phyloP scores from a whole-genome alignment of 1,140 invertebrate species.

The Cydia pomonella region DNA sequence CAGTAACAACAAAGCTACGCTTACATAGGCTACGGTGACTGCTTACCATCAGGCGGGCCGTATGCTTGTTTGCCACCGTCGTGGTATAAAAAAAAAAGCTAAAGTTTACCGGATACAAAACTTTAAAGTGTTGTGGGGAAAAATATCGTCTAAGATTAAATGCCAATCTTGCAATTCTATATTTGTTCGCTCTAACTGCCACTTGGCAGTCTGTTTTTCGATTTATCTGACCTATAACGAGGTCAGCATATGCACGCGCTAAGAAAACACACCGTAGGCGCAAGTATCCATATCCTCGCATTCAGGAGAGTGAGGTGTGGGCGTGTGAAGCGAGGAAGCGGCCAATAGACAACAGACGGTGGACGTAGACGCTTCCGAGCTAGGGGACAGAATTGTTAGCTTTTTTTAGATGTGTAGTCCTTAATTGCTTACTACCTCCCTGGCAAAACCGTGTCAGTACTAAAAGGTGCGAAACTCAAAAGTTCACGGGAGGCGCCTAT shows the following conservation, averaged over 20 bases:
- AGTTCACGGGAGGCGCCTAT: too few species aligned
- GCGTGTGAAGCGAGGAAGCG: constrained; percentile 49
- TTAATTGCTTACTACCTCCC: not conserved
- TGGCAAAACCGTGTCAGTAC: too few species aligned
- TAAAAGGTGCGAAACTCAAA: not conserved
- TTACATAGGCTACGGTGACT: too few species aligned
- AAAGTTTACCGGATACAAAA: too few species aligned
- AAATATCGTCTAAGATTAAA: too few species aligned
- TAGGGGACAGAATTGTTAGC: constrained; percentile 17
- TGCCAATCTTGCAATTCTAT: not conserved
- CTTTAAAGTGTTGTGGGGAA: too few species aligned
- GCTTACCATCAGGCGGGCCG: too few species aligned
- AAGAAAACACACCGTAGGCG: constrained; percentile 27
- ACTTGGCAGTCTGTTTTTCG: not conserved
- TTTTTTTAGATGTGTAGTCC: constrained; percentile 4
- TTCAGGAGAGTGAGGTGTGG: constrained; percentile 49
- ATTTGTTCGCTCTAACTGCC: not conserved
- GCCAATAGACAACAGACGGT: constrained; percentile 37
- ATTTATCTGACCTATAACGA: constrained; percentile 1
- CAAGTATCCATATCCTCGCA: constrained; percentile 35
- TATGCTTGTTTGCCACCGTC: too few species aligned
- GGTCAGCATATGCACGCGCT: not conserved
- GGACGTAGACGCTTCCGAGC: constrained; percentile 7
- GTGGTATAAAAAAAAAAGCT: too few species aligned
- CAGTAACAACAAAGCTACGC: too few species aligned